Evolutionary conservation across 2,797 vertebrate species (phyloP), one percentile per base, ranked within the genome.

Genomic region (Oryzias dopingdopingensis): DNA sequence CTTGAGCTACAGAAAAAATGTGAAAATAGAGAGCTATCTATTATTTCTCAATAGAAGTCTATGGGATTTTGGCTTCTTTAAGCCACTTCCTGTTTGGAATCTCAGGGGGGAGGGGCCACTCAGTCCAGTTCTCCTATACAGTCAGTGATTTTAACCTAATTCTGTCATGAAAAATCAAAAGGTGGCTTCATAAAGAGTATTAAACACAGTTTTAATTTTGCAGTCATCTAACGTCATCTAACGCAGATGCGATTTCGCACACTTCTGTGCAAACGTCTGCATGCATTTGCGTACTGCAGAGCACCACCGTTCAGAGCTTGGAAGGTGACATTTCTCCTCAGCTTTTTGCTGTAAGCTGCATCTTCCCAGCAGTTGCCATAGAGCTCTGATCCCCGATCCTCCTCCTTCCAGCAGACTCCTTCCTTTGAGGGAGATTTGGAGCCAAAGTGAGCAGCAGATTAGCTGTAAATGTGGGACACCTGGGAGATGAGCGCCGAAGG

Each of bases 381-480:
- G 61, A 70, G 70, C 80, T 82, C 83, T 76, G 55, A 65, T 65
- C 67, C 77, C 63, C 67, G 48, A 41, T 50, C 59, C 59, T 22
- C 41, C 55, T 24, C 45, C 43, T 70, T 72, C 62, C 73, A 83
- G 72, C 79, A 60, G 75, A 72, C 62, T 81, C 75, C 80, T 71
- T 65, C 75, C 81, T 71, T 65, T 64, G 73, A 79, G 81, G 74
- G 81, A 86, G 86, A 91, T 90, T 86, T 86, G 80, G 77, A 83
- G 82, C 83, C 82, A 76, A 83, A 83, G 76, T 86, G 84, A 88
- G 82, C 70, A 59, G 80, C 82, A 88, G 91, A 91, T 92, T 90
- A 89, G 76, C 78, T 77, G 56, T 76, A 89, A 89, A 88, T 88
- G 85, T 88, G 83, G 84, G 82, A 84, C 89, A 92, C 89, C 90